Percentiles rank a stretch among this genome's conserved stretches.
Conservation (phyloP, 2,888 invertebrate genomes). For the Lasioglossum leucozonium region DNA sequence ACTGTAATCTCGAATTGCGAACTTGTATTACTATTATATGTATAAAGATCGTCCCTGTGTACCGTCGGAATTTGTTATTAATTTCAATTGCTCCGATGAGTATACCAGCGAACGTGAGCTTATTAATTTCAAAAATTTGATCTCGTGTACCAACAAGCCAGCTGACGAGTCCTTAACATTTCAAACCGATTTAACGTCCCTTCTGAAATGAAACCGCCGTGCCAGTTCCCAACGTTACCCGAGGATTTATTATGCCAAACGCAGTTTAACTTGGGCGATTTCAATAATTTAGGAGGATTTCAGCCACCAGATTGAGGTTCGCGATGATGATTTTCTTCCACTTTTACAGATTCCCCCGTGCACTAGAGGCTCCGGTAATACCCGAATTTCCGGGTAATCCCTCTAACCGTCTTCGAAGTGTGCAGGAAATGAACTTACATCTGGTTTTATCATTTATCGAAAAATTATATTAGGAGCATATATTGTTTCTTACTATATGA, state of each 20-base stretch:
- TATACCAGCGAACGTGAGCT: not conserved
- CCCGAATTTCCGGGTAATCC: constrained; percentile 22
- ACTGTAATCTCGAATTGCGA: not conserved
- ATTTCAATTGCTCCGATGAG: not conserved
- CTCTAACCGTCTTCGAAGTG: not conserved
- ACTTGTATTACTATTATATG: not conserved
- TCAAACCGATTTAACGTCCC: constrained; percentile 33
- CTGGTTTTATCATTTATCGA: not conserved
- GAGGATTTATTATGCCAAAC: constrained; percentile 35
- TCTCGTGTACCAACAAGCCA: not conserved
- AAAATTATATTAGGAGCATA: not conserved
- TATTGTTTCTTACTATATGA: not conserved
- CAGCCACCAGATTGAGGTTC: constrained; percentile 6
- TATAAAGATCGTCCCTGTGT: not conserved
- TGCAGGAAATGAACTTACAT: not conserved
- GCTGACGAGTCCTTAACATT: constrained; percentile 15
- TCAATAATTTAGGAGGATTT: constrained; percentile 40
- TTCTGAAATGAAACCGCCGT: not conserved
- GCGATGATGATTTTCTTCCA: constrained; percentile 25
- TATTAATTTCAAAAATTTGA: not conserved
- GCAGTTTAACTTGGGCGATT: constrained; percentile 27
- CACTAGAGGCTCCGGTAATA: not conserved
- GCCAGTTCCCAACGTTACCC: not conserved
- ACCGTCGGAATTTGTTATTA: not conserved
- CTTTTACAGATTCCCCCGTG: constrained; percentile 10